A percentile compares a stretch with the other conserved stretches of the same genome.
Conservation (phyloP, 2,888 invertebrate species). For the Cerceris rybyensis region DNA sequence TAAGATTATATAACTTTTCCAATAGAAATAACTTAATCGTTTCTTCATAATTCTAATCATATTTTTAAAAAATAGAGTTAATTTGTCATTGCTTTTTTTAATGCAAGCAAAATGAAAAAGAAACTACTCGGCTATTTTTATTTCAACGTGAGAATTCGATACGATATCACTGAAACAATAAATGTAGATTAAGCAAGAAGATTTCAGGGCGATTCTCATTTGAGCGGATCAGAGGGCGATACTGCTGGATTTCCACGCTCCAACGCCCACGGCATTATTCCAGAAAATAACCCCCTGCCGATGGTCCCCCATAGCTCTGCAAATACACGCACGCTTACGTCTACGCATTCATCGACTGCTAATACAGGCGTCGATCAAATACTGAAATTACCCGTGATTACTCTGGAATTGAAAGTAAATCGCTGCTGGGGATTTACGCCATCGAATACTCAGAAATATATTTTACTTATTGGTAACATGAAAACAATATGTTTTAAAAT, state of each 20-base stretch:
- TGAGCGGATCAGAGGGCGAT: conserved; percentile 60
- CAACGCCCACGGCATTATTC: conserved; percentile 71
- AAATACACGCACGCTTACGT: conserved; percentile 54
- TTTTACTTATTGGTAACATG: too few relatives aligned
- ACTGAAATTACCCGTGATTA: conserved; percentile 15
- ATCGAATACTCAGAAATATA: too few relatives aligned
- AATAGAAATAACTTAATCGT: too few relatives aligned
- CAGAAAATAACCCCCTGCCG: conserved; percentile 66
- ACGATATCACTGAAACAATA: conserved; percentile 54
- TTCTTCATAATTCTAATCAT: too few relatives aligned
- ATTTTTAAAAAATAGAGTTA: too few relatives aligned
- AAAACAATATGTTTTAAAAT: too few relatives aligned
- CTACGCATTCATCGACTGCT: not conserved
- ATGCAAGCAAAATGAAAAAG: too few relatives aligned
- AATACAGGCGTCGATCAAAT: not conserved
- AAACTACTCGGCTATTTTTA: too few relatives aligned
- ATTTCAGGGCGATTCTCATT: conserved; percentile 44
- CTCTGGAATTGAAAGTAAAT: not conserved
- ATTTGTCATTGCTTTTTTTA: too few relatives aligned
- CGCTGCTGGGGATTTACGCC: not conserved
- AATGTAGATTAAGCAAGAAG: conserved; percentile 44
- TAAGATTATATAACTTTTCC: too few relatives aligned
- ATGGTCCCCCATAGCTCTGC: conserved; percentile 50
- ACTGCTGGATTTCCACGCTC: conserved; percentile 71
- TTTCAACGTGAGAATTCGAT: not conserved